These are phyloP conservation scores for Sus cebifrons DNA, from an alignment of 2,797 vertebrate genomes.

Conservation along the genomic window DNA sequence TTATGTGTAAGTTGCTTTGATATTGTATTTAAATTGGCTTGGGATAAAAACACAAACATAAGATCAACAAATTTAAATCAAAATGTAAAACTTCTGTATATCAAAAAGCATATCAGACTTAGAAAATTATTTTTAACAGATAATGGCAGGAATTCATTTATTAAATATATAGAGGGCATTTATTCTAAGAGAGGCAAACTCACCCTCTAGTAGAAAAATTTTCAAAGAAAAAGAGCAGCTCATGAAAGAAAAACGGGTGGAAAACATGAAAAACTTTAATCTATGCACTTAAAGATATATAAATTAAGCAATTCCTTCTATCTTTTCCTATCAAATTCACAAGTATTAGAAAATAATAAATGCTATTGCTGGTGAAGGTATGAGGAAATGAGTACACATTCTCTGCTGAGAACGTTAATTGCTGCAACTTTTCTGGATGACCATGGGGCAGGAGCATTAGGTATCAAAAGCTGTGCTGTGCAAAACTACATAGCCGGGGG, in stretches of 20 bases:
- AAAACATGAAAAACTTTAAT: constrained; percentile 41
- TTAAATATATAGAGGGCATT: background rate
- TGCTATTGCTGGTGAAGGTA: background rate
- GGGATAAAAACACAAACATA: constrained; percentile 23
- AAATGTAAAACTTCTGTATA: constrained; percentile 39
- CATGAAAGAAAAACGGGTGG: background rate
- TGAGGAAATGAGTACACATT: background rate
- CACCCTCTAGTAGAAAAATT: constrained; percentile 4
- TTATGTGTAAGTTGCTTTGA: background rate
- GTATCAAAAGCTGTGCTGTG: background rate
- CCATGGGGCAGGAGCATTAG: background rate
- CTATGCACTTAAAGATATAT: background rate
- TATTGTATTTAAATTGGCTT: constrained; percentile 11
- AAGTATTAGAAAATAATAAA: constrained; percentile 18
- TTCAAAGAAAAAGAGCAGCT: background rate
- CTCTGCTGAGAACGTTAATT: constrained; percentile 11
- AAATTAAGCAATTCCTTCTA: background rate
- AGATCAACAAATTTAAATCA: background rate
- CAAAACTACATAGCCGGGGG: background rate
- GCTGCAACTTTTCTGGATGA: background rate
- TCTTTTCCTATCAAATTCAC: background rate
- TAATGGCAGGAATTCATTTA: background rate
- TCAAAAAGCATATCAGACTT: constrained; percentile 36
- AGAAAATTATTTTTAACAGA: background rate
- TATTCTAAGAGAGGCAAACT: constrained; percentile 47